phyloP scores from a whole-genome alignment of 2,888 invertebrate species.

The Spialia ferax region DNA sequence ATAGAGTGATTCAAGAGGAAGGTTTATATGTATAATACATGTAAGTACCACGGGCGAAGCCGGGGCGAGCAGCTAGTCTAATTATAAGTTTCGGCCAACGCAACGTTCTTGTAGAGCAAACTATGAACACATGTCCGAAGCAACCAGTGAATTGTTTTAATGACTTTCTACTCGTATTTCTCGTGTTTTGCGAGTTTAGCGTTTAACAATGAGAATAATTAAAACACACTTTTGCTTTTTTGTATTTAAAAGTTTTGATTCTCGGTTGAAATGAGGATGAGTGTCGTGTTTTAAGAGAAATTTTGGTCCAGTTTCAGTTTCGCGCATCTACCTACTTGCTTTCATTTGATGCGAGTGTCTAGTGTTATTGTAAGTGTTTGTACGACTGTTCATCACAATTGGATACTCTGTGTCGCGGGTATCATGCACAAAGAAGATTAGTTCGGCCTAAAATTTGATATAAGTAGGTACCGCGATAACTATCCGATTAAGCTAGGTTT shows the following conservation, averaged over 20 bases:
- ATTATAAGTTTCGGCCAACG: constrained; percentile 1
- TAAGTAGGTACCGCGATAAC: no score
- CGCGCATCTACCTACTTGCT: background rate
- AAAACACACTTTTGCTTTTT: constrained; percentile 6
- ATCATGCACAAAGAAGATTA: no score
- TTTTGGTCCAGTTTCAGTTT: background rate
- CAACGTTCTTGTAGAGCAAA: background rate
- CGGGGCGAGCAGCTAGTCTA: no score
- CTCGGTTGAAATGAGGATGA: background rate
- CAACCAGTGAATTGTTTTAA: constrained; percentile 2
- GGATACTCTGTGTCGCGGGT: no score
- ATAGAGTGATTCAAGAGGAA: no score
- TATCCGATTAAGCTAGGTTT: no score
- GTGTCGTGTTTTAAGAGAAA: constrained; percentile 1
- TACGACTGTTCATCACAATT: background rate
- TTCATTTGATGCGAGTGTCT: background rate
- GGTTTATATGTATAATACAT: no score
- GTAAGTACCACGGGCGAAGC: no score
- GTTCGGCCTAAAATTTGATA: no score
- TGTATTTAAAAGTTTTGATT: constrained; percentile 13
- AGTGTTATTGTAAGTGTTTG: background rate
- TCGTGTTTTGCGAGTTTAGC: constrained; percentile 6
- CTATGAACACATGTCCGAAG: background rate
- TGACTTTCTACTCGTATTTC: constrained; percentile 34
- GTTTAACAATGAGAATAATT: constrained; percentile 12